Evolutionary conservation across 2,888 invertebrate species (phyloP).

Genomic region (Melanotus villosus): DNA sequence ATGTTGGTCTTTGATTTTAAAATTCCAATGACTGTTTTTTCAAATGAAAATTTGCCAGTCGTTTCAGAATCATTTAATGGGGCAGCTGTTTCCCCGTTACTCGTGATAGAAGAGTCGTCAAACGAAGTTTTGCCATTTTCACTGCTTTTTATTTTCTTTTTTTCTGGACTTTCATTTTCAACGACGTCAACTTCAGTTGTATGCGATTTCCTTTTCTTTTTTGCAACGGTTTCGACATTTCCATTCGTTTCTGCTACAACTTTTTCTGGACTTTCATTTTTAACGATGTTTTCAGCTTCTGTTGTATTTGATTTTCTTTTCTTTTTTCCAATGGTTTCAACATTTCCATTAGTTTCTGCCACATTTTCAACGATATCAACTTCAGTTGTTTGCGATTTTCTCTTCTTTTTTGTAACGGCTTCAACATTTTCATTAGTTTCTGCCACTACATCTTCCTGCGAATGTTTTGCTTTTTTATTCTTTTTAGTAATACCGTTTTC

Average conservation of each 20-base stretch:
- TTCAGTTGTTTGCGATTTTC: not conserved
- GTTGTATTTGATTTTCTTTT: not conserved
- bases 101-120: too few species aligned
- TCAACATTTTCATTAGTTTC: not conserved
- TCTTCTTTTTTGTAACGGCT: too few species aligned
- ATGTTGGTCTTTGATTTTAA: constrained; percentile 74
- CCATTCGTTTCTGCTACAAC: constrained; percentile 58
- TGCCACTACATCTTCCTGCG: constrained; percentile 65
- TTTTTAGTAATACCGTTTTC: not conserved
- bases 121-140: not conserved
- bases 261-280: constrained; percentile 65
- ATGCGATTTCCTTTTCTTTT: not conserved
- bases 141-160: constrained; percentile 61
- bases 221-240: not conserved
- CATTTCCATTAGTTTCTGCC: constrained; percentile 30
- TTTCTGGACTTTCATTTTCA: constrained; percentile 62
- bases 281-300: too few species aligned
- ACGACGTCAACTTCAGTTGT: not conserved
- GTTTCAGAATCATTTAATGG: not conserved
- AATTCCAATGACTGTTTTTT: constrained; percentile 42
- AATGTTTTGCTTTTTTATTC: not conserved
- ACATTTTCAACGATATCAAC: not conserved
- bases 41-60: constrained; percentile 39
- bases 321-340: too few species aligned
- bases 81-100: not conserved